phyloP scores from a whole-genome alignment of 2,797 vertebrate genomes.

The Pitangus sulphuratus region DNA sequence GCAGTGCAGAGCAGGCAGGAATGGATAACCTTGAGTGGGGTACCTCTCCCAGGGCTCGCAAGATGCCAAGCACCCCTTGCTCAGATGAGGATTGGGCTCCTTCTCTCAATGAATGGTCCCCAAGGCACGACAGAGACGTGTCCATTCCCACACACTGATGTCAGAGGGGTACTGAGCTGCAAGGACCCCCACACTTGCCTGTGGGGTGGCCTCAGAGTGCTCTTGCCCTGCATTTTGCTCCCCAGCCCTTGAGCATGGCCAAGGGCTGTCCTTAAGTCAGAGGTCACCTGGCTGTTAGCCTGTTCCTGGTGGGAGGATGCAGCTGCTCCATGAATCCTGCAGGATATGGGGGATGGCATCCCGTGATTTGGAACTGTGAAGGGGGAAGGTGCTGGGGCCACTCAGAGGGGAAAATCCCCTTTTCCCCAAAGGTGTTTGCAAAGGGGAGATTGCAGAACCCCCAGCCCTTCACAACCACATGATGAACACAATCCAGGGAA shows the following conservation, averaged over 20 bases:
- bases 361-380: fast-evolving
- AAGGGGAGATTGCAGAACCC: neutral
- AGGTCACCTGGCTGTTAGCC: neutral
- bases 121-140: fast-evolving
- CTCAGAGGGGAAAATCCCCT: neutral
- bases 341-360: neutral
- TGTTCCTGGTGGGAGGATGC: neutral
- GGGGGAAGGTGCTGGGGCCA: neutral
- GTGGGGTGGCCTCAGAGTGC: neutral
- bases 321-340: neutral
- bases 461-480: fast-evolving
- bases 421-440: neutral
- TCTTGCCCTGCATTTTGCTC: neutral
- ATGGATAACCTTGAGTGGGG: fast-evolving
- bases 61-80: fast-evolving
- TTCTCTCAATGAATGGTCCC: fast-evolving
- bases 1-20: neutral
- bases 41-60: neutral
- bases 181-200: fast-evolving
- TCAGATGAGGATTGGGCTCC: fast-evolving
- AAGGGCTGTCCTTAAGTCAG: neutral
- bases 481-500: fast-evolving
- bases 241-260: neutral
- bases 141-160: fast-evolving
- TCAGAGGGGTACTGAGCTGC: neutral